Conservation (phyloP, 2,888 invertebrate genomes). For the Buathra laborator region DNA sequence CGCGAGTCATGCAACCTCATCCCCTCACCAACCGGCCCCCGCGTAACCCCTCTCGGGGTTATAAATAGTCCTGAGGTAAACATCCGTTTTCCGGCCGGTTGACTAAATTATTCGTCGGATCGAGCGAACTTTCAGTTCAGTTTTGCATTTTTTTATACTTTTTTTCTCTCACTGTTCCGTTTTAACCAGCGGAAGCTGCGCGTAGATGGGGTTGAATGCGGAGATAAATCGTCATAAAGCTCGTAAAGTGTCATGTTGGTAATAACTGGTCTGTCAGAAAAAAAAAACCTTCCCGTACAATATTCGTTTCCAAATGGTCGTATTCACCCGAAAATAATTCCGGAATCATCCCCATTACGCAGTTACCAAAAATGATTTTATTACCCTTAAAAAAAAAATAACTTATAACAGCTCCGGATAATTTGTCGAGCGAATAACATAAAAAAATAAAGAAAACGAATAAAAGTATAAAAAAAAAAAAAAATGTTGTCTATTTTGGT, state of each 20-base stretch:
- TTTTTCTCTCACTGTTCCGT: conserved; percentile 8
- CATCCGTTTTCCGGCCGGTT: conserved; percentile 64
- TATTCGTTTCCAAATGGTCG: conserved; percentile 34
- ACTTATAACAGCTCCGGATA: not conserved
- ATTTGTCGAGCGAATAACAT: not conserved
- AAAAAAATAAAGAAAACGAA: not conserved
- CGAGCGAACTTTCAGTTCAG: conserved; percentile 22
- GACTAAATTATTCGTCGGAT: conserved; percentile 66
- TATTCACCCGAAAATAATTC: conserved; percentile 3
- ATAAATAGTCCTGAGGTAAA: conserved; percentile 64
- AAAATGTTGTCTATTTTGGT: not conserved
- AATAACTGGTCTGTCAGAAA: conserved; percentile 35
- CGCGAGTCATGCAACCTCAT: conserved; percentile 36
- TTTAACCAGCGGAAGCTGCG: not conserved
- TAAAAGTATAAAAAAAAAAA: not conserved
- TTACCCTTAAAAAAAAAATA: not conserved
- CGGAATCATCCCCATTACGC: not conserved
- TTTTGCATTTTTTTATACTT: conserved; percentile 33
- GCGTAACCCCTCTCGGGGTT: conserved; percentile 40
- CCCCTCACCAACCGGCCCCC: conserved; percentile 15
- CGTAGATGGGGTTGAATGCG: not conserved
- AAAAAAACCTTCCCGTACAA: not conserved
- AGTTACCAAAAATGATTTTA: not conserved
- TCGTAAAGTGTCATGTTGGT: conserved; percentile 53
- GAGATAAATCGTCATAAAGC: conserved; percentile 57